A percentile compares a stretch with the other conserved stretches of the same genome.
These are phyloP conservation scores for Oreotrochilus melanogaster DNA, from an alignment of 2,113 vertebrate species.

Conservation along the genomic window DNA sequence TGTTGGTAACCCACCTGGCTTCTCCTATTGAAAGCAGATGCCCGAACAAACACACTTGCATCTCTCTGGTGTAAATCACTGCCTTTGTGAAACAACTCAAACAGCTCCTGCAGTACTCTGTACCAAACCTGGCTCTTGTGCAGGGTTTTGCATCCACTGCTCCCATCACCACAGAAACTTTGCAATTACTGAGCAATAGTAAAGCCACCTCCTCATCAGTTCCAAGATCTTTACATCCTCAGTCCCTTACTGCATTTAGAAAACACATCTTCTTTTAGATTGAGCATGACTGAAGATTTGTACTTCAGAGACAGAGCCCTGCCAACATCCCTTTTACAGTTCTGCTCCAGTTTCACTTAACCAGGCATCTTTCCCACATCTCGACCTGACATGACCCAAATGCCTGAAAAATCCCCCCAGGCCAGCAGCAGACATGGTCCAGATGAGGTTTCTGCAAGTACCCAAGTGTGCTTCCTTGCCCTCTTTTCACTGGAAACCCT, in stretches of 20 bases:
- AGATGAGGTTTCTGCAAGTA: background rate
- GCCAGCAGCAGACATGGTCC: background rate
- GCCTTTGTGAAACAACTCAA: background rate
- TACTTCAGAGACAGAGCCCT: background rate
- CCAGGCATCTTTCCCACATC: background rate
- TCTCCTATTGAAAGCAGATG: rapidly evolving
- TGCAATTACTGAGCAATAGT: background rate
- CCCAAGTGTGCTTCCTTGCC: rapidly evolving
- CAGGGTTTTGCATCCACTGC: rapidly evolving
- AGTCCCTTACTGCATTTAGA: background rate
- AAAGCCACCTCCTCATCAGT: background rate
- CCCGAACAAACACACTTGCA: rapidly evolving
- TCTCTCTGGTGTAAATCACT: background rate
- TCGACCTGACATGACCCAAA: background rate
- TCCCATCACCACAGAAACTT: background rate
- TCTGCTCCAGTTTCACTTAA: background rate
- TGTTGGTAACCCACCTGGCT: background rate
- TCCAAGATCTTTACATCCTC: background rate
- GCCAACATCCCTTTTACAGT: background rate
- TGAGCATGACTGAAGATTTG: rapidly evolving
- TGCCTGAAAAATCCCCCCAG: background rate
- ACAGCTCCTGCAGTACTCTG: background rate
- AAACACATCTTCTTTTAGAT: background rate
- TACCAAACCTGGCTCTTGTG: rapidly evolving
- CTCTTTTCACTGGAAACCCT: background rate